phyloP scores from a whole-genome alignment of 2,888 invertebrate species.

The Anodontia alba region DNA sequence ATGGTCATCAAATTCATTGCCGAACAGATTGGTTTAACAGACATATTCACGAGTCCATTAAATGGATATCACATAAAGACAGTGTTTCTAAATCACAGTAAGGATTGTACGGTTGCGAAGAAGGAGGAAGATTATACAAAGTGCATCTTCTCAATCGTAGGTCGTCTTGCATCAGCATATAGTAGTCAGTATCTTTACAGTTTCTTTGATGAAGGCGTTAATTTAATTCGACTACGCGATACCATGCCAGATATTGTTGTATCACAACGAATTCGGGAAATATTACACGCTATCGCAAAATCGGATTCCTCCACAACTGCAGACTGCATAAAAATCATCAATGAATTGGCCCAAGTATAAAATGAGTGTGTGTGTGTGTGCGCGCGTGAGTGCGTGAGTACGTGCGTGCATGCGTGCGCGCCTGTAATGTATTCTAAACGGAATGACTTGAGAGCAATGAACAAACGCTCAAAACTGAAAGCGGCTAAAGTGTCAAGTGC shows the following conservation, averaged over 20 bases:
- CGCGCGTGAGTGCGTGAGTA: too few relatives aligned
- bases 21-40: not conserved
- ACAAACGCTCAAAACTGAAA: too few relatives aligned
- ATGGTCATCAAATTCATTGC: not conserved
- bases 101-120: not conserved
- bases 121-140: not conserved
- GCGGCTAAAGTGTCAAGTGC: too few relatives aligned
- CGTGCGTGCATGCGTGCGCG: too few relatives aligned
- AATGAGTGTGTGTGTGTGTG: too few relatives aligned
- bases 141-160: not conserved
- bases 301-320: too few relatives aligned
- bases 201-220: not conserved
- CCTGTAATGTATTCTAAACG: too few relatives aligned
- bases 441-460: too few relatives aligned
- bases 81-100: not conserved
- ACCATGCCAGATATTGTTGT: not conserved
- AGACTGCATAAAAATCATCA: too few relatives aligned
- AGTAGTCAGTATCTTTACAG: not conserved
- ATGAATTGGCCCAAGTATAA: too few relatives aligned
- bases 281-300: not conserved
- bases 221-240: not conserved
- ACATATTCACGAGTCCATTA: not conserved
- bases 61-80: not conserved
- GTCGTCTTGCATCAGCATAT: not conserved
- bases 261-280: not conserved